These are phyloP conservation scores for Malurus leucopterus DNA, from an alignment of 2,797 vertebrate species.

Conservation along the genomic window DNA sequence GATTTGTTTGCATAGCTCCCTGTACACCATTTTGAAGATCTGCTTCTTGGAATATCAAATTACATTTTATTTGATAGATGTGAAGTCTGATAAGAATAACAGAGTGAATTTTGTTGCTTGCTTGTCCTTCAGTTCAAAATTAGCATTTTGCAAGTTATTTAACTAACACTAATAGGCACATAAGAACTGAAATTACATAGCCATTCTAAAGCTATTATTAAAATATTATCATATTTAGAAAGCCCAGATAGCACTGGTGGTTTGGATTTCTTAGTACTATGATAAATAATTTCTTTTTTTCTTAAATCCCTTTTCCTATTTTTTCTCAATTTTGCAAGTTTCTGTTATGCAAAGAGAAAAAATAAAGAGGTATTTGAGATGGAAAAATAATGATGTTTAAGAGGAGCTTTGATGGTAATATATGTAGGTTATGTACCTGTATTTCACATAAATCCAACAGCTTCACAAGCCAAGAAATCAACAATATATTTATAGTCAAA, in stretches of 20 bases:
- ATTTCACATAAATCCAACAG: background rate
- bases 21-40: background rate
- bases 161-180: background rate
- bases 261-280: background rate
- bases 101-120: background rate
- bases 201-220: background rate
- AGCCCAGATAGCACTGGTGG: background rate
- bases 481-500: background rate
- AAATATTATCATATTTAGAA: background rate
- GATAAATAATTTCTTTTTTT: background rate
- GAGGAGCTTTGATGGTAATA: background rate
- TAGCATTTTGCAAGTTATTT: constrained; percentile 24
- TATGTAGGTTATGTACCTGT: background rate
- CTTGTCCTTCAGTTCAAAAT: constrained; percentile 26
- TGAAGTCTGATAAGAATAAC: constrained; percentile 1
- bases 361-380: background rate
- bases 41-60: constrained; percentile 37
- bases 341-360: background rate
- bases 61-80: background rate
- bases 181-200: background rate
- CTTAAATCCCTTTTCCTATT: background rate
- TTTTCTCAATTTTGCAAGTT: background rate
- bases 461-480: background rate
- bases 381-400: background rate
- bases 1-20: constrained; percentile 26